Evolutionary conservation across 2,113 vertebrate species (phyloP).

Genomic region (Pseudopodoces humilis): DNA sequence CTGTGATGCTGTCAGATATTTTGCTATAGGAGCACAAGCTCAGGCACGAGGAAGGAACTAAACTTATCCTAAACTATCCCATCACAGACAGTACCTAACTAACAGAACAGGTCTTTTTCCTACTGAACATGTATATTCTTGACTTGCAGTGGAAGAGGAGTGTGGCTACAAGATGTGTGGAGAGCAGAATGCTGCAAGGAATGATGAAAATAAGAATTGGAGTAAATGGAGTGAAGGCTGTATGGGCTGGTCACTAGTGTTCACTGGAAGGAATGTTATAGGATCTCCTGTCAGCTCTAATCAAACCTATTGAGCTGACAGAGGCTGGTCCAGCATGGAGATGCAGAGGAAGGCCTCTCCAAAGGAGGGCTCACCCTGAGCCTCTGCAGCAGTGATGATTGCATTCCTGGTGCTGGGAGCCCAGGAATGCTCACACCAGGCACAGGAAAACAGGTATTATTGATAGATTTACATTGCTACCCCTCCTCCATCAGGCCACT

Average conservation of each 20-base stretch:
- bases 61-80: neutral
- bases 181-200: neutral
- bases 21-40: neutral
- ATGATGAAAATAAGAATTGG: neutral
- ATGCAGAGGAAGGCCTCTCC: neutral
- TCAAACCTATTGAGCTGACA: neutral
- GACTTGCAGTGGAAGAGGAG: neutral
- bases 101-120: neutral
- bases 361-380: neutral
- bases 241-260: neutral
- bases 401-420: neutral
- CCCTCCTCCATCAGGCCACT: neutral
- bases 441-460: neutral
- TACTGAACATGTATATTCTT: neutral
- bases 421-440: neutral
- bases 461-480: neutral
- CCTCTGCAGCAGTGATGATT: neutral
- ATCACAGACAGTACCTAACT: neutral
- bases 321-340: neutral
- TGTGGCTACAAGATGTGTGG: neutral
- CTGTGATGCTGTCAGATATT: neutral
- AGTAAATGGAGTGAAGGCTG: neutral
- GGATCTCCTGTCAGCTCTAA: neutral
- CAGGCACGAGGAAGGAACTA: neutral
- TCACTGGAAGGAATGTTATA: neutral